Base-by-base conservation (phyloP, 2,888 invertebrate genomes). In the Aleiodes testaceus region DNA sequence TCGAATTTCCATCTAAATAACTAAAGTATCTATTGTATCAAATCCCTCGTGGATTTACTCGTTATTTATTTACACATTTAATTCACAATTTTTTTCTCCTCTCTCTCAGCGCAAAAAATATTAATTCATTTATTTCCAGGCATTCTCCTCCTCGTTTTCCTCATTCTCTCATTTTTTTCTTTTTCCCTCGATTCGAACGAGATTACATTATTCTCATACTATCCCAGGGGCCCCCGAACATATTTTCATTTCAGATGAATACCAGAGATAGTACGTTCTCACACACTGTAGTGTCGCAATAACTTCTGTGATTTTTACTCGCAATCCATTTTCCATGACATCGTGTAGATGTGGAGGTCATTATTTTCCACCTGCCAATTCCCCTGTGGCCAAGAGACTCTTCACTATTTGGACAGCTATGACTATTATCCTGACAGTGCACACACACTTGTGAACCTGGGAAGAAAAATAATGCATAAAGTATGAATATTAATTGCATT, bases 281-380 rank as follows among this genome's bases (percentile, higher is more conserved):
- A 53, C 72, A 75, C 66, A 55, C 26, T 49, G 50, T 50, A 42
- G 70, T 75, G 52, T 77, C 74, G 72, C 80, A 81, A 66, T 79
- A 78, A 67, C 78, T 75, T 44, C 69, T 74, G 42, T 75, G 52
- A 59, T 74, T 75, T 47, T 78, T 74, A 52, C 77, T 81, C 55
- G 80, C 79, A 59, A 79, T 80, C 82, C 82, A 82, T 75, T 80
- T 81, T 20, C 81, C 82, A 65, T 81, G 82, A 75, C 82, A 82
- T 71, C 75, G 76, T 47, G 77, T 69, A 66, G 74, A 77, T 73
- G 68, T 72, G 52, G 77, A 72, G 55, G 78, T 77, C 74, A 75
- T 74, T 73, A 69, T 75, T 73, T 77, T 79, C 77, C 79, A 78
- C 72, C 79, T 80, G 70, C 80, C 79, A 72, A 80, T 79, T 53